phyloP scores from a whole-genome alignment of 2,113 vertebrate species.

The Charina bottae region DNA sequence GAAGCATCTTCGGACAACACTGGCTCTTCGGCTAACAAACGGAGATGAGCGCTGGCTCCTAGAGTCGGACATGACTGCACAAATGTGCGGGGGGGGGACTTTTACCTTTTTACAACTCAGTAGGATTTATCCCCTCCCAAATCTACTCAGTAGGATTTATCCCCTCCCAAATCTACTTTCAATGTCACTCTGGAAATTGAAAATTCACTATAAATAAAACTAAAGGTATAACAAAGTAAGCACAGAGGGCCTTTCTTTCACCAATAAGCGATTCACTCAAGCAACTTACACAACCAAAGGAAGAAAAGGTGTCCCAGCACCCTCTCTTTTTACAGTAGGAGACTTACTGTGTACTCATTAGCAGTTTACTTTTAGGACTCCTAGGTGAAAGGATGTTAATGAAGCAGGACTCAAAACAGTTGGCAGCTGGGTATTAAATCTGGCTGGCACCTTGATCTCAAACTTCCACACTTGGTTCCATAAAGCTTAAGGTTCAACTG shows the following conservation, averaged over 20 bases:
- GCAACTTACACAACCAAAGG: no score
- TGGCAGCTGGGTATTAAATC: not conserved
- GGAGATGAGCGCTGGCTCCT: no score
- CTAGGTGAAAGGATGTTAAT: not conserved
- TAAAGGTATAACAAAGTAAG: not conserved
- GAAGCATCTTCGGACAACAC: no score
- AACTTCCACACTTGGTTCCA: not conserved
- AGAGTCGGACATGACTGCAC: no score
- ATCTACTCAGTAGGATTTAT: not conserved
- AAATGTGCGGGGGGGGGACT: no score
- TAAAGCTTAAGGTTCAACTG: not conserved
- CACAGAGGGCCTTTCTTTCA: not conserved
- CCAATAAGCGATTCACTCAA: not conserved
- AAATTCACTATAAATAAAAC: not conserved
- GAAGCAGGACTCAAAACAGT: not conserved
- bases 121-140: no score
- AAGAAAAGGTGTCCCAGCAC: not conserved
- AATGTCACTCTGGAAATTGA: not conserved
- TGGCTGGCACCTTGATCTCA: constrained; percentile 10
- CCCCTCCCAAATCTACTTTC: not conserved
- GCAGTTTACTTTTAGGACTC: not conserved
- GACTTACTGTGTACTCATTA: not conserved
- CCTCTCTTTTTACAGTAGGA: not conserved
- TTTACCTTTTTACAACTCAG: no score
- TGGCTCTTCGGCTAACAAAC: no score